Percentiles rank a stretch among this genome's conserved stretches.
These are phyloP conservation scores for Rhingia rostrata DNA, from an alignment of 2,888 invertebrate genomes.

Conservation along the genomic window DNA sequence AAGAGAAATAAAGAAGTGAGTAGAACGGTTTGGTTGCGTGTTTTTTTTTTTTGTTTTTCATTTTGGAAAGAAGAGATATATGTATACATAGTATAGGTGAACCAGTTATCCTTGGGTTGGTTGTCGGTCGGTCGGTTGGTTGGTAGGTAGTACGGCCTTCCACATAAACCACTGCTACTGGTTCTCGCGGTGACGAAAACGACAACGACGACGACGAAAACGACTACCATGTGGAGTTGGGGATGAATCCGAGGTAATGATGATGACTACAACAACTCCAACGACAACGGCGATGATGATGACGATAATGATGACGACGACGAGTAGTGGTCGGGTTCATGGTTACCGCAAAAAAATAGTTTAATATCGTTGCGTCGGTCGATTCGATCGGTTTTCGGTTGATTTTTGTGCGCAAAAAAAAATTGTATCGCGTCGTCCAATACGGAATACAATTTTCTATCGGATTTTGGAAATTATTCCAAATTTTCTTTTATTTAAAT, in stretches of 20 bases:
- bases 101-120: conserved; percentile 75
- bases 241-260: conserved; percentile 74
- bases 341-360: conserved; percentile 83
- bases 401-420: conserved; percentile 45
- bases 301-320: conserved; percentile 75
- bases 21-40: neutral
- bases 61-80: conserved; percentile 40
- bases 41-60: too few relatives aligned
- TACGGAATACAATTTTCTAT: neutral
- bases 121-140: conserved; percentile 75
- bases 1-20: conserved; percentile 44
- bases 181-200: conserved; percentile 81
- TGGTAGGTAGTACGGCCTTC: conserved; percentile 75
- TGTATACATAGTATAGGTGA: conserved; percentile 69
- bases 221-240: conserved; percentile 75
- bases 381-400: conserved; percentile 80
- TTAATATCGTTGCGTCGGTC: conserved; percentile 83
- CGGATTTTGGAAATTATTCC: neutral
- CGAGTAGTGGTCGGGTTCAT: conserved; percentile 82
- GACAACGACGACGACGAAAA: conserved; percentile 62
- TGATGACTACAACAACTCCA: conserved; percentile 75
- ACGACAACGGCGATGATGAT: conserved; percentile 75
- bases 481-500: neutral
- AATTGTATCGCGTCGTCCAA: conserved; percentile 9
- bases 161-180: conserved; percentile 83